A percentile compares a stretch with the other conserved stretches of the same genome.
Evolutionary conservation across 2,113 vertebrate species (phyloP).

Genomic region (Syngnathus typhle): DNA sequence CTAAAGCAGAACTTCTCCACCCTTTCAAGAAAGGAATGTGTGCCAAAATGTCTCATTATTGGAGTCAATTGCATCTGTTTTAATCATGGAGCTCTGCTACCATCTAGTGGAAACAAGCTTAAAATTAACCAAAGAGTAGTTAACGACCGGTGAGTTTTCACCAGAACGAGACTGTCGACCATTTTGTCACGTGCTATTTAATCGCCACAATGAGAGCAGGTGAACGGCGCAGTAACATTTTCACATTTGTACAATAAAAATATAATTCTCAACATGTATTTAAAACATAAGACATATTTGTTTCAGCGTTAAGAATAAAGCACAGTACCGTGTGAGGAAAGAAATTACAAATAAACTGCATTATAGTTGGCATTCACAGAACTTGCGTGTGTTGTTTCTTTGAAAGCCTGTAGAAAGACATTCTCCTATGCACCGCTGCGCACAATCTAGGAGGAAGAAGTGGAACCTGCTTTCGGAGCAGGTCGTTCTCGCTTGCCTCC

Average conservation of each 20-base stretch:
- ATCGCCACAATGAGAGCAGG: conserved; percentile 13
- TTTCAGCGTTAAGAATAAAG: conserved; percentile 1
- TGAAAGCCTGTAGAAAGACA: conserved; percentile 79
- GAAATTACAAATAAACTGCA: neutral
- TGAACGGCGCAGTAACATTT: conserved; percentile 34
- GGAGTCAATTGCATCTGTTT: conserved; percentile 18
- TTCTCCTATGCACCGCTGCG: conserved; percentile 76
- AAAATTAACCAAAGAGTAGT: neutral
- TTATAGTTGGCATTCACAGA: conserved; percentile 13
- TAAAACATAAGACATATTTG: conserved; percentile 12
- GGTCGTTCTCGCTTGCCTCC: conserved; percentile 53
- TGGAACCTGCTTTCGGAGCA: conserved; percentile 73
- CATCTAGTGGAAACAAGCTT: conserved; percentile 35
- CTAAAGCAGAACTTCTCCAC: conserved; percentile 40
- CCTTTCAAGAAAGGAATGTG: conserved; percentile 53
- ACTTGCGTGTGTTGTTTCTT: conserved; percentile 33
- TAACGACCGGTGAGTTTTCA: neutral
- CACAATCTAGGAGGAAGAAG: conserved; percentile 78
- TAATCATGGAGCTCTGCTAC: conserved; percentile 25
- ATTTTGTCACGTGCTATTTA: conserved; percentile 27
- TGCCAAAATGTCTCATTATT: conserved; percentile 15
- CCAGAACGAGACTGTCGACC: neutral
- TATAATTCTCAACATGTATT: conserved; percentile 19
- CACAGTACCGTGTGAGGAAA: conserved; percentile 14
- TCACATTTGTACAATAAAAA: conserved; percentile 27